Evolutionary conservation across 2,888 invertebrate species (phyloP).

Genomic region (Andrena camellia): DNA sequence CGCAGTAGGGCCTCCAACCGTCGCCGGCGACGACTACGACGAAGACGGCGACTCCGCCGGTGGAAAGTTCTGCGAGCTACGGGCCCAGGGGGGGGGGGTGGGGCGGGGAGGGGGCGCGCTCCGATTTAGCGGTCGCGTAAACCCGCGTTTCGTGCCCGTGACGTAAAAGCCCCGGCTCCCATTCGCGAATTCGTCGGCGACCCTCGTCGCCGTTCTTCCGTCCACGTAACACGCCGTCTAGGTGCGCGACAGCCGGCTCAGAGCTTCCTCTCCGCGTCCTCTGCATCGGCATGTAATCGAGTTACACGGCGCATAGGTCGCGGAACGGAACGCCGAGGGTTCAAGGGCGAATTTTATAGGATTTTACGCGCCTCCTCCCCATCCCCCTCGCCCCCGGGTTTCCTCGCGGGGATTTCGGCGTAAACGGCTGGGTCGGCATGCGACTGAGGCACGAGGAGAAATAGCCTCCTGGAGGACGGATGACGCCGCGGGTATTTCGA

Average conservation of each 20-base stretch:
- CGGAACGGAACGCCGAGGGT: conserved; percentile 33
- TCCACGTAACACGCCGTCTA: conserved; percentile 4
- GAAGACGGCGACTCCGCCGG: background rate
- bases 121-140: conserved; percentile 28
- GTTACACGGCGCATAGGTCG: conserved; percentile 49
- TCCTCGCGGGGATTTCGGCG: conserved; percentile 9
- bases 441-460: background rate
- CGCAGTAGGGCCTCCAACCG: conserved; percentile 18
- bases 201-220: conserved; percentile 6
- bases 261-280: conserved; percentile 14
- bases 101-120: conserved; percentile 21
- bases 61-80: conserved; percentile 49
- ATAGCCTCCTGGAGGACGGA: too few relatives aligned
- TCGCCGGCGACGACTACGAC: background rate
- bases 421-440: background rate
- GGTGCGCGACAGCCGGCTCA: conserved; percentile 7
- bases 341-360: conserved; percentile 57
- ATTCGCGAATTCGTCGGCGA: conserved; percentile 34
- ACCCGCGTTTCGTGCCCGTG: conserved; percentile 14
- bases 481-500: background rate
- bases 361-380: conserved; percentile 16
- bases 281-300: conserved; percentile 49
- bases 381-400: background rate
- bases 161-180: conserved; percentile 41
- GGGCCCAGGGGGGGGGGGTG: conserved; percentile 29